A percentile compares a stretch with the other conserved stretches of the same genome.
phyloP scores from a whole-genome alignment of 2,113 vertebrate species.

The Engraulis encrasicolus region DNA sequence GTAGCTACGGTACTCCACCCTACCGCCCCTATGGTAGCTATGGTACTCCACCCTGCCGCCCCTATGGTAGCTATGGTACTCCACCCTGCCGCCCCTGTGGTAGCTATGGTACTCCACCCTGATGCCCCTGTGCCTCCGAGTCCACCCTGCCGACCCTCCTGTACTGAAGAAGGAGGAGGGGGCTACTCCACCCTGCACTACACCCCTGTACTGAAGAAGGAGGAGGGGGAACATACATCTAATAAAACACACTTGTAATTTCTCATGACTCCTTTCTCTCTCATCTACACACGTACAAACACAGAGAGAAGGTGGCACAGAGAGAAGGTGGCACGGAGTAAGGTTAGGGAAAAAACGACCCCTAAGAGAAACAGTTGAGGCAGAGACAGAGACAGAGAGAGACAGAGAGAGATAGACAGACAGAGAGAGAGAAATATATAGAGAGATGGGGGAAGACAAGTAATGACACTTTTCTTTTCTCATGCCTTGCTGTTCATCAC shows the following conservation, averaged over 20 bases:
- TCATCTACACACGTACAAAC: neutral
- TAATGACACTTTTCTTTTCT: neutral
- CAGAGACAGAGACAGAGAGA: too few relatives aligned
- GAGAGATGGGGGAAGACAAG: neutral
- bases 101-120: too few relatives aligned
- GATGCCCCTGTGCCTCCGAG: too few relatives aligned
- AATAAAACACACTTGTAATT: neutral
- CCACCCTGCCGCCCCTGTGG: too few relatives aligned
- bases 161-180: too few relatives aligned
- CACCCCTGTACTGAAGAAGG: neutral
- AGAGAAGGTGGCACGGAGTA: neutral
- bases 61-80: too few relatives aligned
- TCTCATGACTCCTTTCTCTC: neutral
- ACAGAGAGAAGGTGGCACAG: neutral
- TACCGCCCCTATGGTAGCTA: too few relatives aligned
- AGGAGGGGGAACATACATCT: neutral
- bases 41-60: too few relatives aligned
- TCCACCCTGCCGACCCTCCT: too few relatives aligned
- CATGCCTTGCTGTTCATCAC: constrained; percentile 7
- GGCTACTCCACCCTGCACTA: neutral
- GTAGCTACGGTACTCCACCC: too few relatives aligned
- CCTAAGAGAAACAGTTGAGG: neutral
- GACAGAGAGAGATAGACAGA: neutral
- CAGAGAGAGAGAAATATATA: neutral
- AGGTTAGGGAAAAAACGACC: neutral